phyloP scores from a whole-genome alignment of 2,888 invertebrate genomes.

The Chrysodeixis includens region DNA sequence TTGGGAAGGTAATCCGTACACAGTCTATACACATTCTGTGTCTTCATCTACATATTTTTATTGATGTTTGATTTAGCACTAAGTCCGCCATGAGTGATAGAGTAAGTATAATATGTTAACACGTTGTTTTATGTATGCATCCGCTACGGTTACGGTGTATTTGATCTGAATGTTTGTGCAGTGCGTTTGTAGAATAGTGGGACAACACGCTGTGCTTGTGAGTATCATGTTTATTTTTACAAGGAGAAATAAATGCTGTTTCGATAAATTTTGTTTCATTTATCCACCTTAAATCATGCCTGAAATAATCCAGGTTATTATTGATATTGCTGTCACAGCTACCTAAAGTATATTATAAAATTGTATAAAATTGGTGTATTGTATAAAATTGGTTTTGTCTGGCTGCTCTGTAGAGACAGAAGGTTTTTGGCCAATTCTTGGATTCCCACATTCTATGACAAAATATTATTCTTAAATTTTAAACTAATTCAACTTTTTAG shows the following conservation, averaged over 20 bases:
- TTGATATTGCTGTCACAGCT: not conserved
- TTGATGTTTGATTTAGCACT: not conserved
- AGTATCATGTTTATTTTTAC: slow-evolving; percentile 39
- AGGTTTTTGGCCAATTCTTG: too few species aligned
- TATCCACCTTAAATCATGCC: slow-evolving; percentile 3
- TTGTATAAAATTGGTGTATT: too few species aligned
- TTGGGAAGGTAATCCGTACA: not conserved
- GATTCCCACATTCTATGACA: too few species aligned
- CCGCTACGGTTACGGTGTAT: slow-evolving; percentile 49
- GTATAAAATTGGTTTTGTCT: too few species aligned
- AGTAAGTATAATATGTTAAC: slow-evolving; percentile 9
- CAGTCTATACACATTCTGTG: too few species aligned
- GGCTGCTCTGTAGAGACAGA: too few species aligned
- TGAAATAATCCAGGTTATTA: not conserved
- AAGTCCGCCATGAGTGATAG: not conserved
- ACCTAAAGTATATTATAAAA: too few species aligned
- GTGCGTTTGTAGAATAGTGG: slow-evolving; percentile 53
- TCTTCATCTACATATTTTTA: too few species aligned
- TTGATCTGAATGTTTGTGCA: slow-evolving; percentile 51
- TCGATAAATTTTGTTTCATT: slow-evolving; percentile 39
- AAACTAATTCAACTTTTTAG: too few species aligned
- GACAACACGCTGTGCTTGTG: slow-evolving; percentile 32
- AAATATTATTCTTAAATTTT: too few species aligned
- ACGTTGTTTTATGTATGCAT: slow-evolving; percentile 22
- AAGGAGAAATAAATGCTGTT: slow-evolving; percentile 45